Evolutionary conservation across 2,113 vertebrate genomes (phyloP).

Genomic region (Brachyhypopomus occidentalis): DNA sequence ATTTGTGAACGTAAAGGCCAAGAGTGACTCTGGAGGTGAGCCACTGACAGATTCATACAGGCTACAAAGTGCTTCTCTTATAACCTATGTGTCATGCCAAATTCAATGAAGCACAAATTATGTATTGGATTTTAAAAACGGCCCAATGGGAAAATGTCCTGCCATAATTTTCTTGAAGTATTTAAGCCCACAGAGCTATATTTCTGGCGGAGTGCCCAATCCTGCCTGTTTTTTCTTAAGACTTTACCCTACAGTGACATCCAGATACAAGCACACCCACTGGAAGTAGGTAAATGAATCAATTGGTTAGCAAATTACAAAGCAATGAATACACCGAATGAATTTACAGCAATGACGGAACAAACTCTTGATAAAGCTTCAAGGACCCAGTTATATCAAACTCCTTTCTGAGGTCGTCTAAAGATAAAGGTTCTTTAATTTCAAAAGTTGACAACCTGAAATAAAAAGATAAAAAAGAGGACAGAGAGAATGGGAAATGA

Average conservation of each 20-base stretch:
- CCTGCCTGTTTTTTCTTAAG: neutral
- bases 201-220: neutral
- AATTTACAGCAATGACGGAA: constrained; percentile 53
- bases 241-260: neutral
- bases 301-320: neutral
- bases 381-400: constrained; percentile 76
- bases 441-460: constrained; percentile 80
- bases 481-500: neutral
- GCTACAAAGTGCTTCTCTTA: no score
- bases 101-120: no score
- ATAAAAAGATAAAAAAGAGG: constrained; percentile 34
- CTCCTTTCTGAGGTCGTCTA: constrained; percentile 78
- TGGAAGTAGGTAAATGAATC: neutral
- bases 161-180: neutral
- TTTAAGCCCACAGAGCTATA: neutral
- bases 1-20: no score
- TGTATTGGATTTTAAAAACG: neutral
- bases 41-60: no score
- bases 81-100: no score
- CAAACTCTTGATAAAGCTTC: constrained; percentile 75
- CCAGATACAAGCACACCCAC: neutral
- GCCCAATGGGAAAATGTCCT: neutral
- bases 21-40: no score
- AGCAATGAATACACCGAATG: neutral
- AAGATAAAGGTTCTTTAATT: constrained; percentile 78